Conservation (phyloP, 2,888 invertebrate species). For the Fragum sueziense region DNA sequence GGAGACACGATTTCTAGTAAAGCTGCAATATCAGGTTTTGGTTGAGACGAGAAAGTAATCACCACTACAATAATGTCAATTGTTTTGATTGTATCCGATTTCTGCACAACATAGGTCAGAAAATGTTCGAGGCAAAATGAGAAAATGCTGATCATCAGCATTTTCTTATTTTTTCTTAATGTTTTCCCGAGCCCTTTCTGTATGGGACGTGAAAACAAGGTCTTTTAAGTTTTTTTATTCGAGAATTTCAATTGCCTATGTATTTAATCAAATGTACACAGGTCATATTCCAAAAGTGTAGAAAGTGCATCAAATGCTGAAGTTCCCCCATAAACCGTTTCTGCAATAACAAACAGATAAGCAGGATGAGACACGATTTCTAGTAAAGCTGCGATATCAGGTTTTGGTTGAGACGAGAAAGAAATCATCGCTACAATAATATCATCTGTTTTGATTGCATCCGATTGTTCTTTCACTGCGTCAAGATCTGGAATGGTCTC, state of each 20-base stretch:
- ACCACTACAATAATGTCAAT: neutral
- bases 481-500: neutral
- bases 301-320: neutral
- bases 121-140: too few species aligned
- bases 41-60: neutral
- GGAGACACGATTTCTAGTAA: conserved; percentile 2
- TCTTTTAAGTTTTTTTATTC: too few species aligned
- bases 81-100: neutral
- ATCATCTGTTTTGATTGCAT: neutral
- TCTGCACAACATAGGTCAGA: neutral
- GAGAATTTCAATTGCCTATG: too few species aligned
- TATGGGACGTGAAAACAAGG: too few species aligned
- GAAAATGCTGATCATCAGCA: too few species aligned
- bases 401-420: neutral
- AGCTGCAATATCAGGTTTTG: neutral
- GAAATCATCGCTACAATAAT: neutral
- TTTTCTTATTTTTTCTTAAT: too few species aligned
- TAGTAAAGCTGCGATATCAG: too few species aligned
- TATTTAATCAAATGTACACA: neutral
- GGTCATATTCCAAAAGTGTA: neutral
- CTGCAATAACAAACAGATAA: neutral
- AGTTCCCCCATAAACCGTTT: neutral
- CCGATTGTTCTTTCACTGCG: neutral
- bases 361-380: too few species aligned
- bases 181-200: too few species aligned